These are phyloP conservation scores for Acleris holmiana DNA, from an alignment of 2,888 invertebrate genomes.

Conservation along the genomic window DNA sequence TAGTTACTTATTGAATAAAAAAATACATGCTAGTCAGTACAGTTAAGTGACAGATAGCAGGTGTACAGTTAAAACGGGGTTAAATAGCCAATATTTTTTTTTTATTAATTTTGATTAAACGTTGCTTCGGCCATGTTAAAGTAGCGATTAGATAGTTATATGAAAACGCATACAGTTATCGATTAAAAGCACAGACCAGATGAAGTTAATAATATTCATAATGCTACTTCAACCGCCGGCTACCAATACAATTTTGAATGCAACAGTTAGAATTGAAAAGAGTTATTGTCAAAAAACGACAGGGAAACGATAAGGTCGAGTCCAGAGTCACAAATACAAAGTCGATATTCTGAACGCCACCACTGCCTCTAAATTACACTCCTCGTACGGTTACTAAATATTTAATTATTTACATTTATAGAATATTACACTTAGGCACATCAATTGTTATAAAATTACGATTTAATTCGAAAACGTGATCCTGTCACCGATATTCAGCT, in stretches of 20 bases:
- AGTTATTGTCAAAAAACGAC: constrained; percentile 68
- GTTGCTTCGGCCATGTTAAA: constrained; percentile 9
- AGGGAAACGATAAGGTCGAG: constrained; percentile 49
- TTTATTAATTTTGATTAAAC: constrained; percentile 32
- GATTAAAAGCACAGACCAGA: constrained; percentile 28
- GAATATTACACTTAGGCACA: constrained; percentile 85
- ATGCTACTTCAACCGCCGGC: constrained; percentile 22
- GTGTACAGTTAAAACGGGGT: constrained; percentile 21
- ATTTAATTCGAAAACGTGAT: constrained; percentile 79
- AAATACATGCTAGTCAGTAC: constrained; percentile 70
- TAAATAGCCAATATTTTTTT: constrained; percentile 32
- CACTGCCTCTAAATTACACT: constrained; percentile 30
- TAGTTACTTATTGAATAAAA: constrained; percentile 52
- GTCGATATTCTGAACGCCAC: constrained; percentile 32
- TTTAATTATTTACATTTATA: constrained; percentile 70
- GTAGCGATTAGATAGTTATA: constrained; percentile 20
- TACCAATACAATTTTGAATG: constrained; percentile 34
- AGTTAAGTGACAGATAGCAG: constrained; percentile 48
- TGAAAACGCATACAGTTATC: constrained; percentile 16
- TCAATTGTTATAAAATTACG: constrained; percentile 84
- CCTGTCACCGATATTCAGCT: constrained; percentile 68
- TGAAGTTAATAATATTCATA: constrained; percentile 18
- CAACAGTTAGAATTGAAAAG: constrained; percentile 46
- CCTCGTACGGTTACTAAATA: constrained; percentile 44
- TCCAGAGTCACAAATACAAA: constrained; percentile 50